Conservation (phyloP, 2,888 invertebrate species). For the Melangyna quadrimaculata region DNA sequence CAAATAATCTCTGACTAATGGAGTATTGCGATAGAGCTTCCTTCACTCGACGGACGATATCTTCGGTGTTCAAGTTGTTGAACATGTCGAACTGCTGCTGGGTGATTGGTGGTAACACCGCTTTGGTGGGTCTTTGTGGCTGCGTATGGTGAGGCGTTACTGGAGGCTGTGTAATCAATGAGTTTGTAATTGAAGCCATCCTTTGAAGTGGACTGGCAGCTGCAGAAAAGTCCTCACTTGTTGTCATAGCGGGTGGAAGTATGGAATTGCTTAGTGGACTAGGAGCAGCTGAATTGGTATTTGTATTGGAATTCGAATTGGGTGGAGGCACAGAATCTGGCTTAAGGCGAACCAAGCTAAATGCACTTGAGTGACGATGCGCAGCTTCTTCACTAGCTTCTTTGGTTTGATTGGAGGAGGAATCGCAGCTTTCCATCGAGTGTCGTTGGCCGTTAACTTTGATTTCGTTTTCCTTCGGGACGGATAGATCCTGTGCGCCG, state of each 20-base stretch:
- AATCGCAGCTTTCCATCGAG: slow-evolving; percentile 75
- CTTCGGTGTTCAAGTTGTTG: slow-evolving; percentile 98
- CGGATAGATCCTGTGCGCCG: slow-evolving; percentile 91
- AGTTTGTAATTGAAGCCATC: slow-evolving; percentile 99
- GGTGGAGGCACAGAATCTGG: slow-evolving; percentile 83
- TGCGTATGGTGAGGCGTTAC: slow-evolving; percentile 92
- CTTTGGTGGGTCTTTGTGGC: slow-evolving; percentile 94
- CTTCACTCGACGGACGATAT: slow-evolving; percentile 97
- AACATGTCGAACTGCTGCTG: slow-evolving; percentile 99
- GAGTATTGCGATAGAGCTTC: slow-evolving; percentile 97
- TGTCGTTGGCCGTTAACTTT: slow-evolving; percentile 81
- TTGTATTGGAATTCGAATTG: slow-evolving; percentile 75
- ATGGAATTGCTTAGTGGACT: slow-evolving; percentile 93
- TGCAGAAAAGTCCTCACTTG: slow-evolving; percentile 90
- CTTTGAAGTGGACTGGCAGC: slow-evolving; percentile 97
- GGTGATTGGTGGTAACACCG: slow-evolving; percentile 98
- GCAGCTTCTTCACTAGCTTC: slow-evolving; percentile 74
- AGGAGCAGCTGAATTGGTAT: slow-evolving; percentile 88
- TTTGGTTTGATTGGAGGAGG: slow-evolving; percentile 67
- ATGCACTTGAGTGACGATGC: slow-evolving; percentile 84
- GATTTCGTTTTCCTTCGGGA: slow-evolving; percentile 87
- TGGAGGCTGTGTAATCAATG: slow-evolving; percentile 94
- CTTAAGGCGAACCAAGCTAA: slow-evolving; percentile 92
- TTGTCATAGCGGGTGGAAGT: slow-evolving; percentile 91
- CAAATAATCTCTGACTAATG: slow-evolving; percentile 98